Evolutionary conservation across 2,113 vertebrate species (phyloP).

Genomic region (Dipodomys ordii): DNA sequence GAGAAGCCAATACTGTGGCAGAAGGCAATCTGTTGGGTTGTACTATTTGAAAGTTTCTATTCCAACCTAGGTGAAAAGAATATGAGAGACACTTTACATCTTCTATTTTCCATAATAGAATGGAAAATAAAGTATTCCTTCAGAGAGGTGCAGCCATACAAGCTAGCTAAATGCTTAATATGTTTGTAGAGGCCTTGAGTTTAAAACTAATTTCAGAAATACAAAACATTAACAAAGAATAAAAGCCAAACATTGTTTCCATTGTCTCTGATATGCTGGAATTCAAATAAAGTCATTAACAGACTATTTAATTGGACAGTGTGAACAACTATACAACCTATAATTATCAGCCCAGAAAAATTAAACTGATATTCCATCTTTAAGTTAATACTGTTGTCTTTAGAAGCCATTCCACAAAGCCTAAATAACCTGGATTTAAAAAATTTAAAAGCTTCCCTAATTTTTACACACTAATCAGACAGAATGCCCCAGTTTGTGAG

Average conservation of each 20-base stretch:
- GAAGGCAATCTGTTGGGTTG: background rate
- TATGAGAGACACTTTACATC: background rate
- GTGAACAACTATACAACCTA: background rate
- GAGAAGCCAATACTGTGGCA: background rate
- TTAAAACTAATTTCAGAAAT: slow-evolving; percentile 1
- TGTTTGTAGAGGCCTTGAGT: background rate
- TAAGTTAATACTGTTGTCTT: background rate
- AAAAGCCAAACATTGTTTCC: background rate
- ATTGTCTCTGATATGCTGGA: background rate
- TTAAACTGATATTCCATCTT: background rate
- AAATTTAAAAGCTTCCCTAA: background rate
- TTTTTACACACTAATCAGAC: background rate
- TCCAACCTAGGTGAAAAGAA: background rate
- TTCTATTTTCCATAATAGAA: background rate
- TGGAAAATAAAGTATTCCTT: background rate
- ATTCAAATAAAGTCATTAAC: background rate
- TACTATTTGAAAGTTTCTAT: background rate
- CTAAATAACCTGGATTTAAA: background rate
- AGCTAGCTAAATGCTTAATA: background rate
- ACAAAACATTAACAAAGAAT: background rate
- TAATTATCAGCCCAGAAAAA: background rate
- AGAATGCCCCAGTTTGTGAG: background rate
- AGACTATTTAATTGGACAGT: background rate
- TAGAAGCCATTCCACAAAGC: background rate
- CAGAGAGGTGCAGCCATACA: background rate